phyloP scores from a whole-genome alignment of 2,888 invertebrate species.

The Idaea aversata region DNA sequence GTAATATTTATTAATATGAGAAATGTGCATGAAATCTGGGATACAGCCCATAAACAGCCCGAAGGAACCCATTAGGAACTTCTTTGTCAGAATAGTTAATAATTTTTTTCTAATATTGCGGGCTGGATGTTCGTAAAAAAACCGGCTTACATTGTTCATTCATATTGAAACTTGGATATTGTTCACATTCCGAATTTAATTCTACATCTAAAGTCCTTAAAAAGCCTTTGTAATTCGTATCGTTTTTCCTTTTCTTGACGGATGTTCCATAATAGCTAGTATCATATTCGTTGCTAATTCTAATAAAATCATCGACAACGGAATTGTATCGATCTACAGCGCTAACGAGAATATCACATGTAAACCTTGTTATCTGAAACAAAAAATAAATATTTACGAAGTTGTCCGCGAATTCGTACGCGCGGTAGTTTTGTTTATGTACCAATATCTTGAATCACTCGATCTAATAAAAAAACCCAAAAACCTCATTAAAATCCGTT shows the following conservation, averaged over 20 bases:
- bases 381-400: background rate
- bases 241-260: background rate
- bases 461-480: too few relatives aligned
- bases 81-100: too few relatives aligned
- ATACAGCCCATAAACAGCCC: too few relatives aligned
- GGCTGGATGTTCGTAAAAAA: background rate
- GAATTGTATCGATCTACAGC: background rate
- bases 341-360: background rate
- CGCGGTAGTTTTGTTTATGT: too few relatives aligned
- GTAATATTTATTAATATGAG: too few relatives aligned
- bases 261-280: background rate
- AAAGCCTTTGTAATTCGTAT: background rate
- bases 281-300: background rate
- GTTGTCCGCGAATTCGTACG: too few relatives aligned
- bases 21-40: too few relatives aligned
- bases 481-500: too few relatives aligned
- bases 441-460: background rate
- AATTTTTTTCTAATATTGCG: background rate
- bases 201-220: background rate
- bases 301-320: background rate
- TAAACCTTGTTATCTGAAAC: background rate
- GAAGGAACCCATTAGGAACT: too few relatives aligned
- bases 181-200: background rate
- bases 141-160: background rate
- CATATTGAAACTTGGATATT: background rate